phyloP scores from a whole-genome alignment of 2,797 vertebrate species.

The Microtus obscurus region DNA sequence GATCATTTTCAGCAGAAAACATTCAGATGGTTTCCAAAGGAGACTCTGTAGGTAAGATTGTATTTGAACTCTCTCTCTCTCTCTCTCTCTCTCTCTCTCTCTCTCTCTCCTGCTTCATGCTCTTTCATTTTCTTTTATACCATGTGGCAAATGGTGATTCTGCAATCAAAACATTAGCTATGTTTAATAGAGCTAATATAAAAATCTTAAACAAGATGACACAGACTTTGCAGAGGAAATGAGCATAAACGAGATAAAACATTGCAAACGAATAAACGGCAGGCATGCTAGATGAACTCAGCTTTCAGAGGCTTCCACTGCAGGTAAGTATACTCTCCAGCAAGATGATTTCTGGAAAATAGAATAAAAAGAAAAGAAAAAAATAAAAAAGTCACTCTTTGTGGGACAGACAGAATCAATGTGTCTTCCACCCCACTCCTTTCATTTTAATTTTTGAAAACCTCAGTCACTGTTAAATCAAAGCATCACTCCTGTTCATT shows the following conservation, averaged over 20 bases:
- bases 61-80: conserved; percentile 69
- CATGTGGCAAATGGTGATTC: background rate
- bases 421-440: conserved; percentile 19
- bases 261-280: background rate
- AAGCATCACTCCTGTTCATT: conserved; percentile 13
- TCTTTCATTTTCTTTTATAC: conserved; percentile 32
- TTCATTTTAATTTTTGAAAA: conserved; percentile 30
- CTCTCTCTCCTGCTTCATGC: background rate
- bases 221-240: conserved; percentile 62
- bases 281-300: background rate
- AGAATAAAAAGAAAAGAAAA: background rate
- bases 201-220: conserved; percentile 76
- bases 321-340: conserved; percentile 27
- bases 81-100: conserved; percentile 41
- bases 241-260: background rate
- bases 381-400: background rate
- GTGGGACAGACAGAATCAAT: conserved; percentile 27
- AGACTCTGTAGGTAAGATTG: conserved; percentile 82
- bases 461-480: background rate
- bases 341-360: background rate
- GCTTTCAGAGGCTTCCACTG: background rate
- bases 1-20: conserved; percentile 82
- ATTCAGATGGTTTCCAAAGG: conserved; percentile 88
- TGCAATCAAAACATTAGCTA: background rate
- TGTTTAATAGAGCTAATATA: background rate